Evolutionary conservation across 2,797 vertebrate species (phyloP).

Genomic region (Zenarchopterus dispar): DNA sequence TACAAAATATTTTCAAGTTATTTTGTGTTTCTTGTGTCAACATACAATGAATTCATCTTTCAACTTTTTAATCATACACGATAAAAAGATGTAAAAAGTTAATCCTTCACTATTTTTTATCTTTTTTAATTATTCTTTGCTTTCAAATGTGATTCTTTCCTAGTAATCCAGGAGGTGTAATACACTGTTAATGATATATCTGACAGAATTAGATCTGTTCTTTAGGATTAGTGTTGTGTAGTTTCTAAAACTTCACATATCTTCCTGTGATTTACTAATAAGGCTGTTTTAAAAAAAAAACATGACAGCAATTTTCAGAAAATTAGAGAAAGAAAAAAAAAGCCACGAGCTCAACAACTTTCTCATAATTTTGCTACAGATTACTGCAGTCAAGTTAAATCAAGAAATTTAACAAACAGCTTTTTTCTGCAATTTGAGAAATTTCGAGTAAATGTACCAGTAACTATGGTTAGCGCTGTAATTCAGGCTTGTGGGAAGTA

Average conservation of each 20-base stretch:
- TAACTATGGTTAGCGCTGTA: slow-evolving; percentile 35
- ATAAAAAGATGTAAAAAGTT: too few species aligned
- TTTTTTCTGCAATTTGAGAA: slow-evolving; percentile 1
- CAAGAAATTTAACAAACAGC: slow-evolving; percentile 9
- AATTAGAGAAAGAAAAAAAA: slow-evolving; percentile 1
- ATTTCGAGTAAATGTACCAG: slow-evolving; percentile 40
- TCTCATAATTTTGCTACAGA: slow-evolving; percentile 28
- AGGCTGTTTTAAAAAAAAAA: slow-evolving; percentile 41
- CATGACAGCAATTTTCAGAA: slow-evolving; percentile 43
- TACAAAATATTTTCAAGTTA: too few species aligned
- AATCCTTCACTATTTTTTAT: too few species aligned
- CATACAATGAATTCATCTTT: too few species aligned
- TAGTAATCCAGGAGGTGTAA: not conserved
- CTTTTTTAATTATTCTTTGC: slow-evolving; percentile 1
- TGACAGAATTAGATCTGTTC: slow-evolving; percentile 26
- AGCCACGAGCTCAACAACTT: slow-evolving; percentile 4
- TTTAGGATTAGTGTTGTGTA: slow-evolving; percentile 14
- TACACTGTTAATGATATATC: not conserved
- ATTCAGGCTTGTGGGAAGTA: slow-evolving; percentile 52
- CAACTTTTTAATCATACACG: too few species aligned
- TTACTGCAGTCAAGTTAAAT: slow-evolving; percentile 29
- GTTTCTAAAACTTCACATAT: slow-evolving; percentile 29
- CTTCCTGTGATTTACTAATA: slow-evolving; percentile 43
- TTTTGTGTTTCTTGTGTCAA: too few species aligned
- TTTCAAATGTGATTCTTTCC: slow-evolving; percentile 2